Base-by-base conservation (phyloP, 2,797 vertebrate genomes). In the Ctenopoma multispine region DNA sequence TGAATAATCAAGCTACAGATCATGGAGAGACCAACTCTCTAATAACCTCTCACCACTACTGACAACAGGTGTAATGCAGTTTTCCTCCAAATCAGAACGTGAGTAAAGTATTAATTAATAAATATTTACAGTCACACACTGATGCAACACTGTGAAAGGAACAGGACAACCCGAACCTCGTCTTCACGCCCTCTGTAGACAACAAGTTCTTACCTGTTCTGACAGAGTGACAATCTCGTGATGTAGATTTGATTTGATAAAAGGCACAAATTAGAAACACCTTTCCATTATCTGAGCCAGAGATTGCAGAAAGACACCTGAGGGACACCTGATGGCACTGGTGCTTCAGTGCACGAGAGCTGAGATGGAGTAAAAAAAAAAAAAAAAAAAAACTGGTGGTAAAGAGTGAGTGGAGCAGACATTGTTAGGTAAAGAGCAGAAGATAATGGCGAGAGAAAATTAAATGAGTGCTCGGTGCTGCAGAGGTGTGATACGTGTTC, bases 231-330 rank as follows among this genome's bases (percentile, higher is more conserved):
- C 60, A 64, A 65, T 48, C 23, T 17, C 8, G 7, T 41, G 13
- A 53, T 63, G n/a, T 55, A 27, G 51, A 54, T 48, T 67, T 2
- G 50, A 1, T 77, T 48, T 58, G 46, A 24, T 14, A 27, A 73
- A 61, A 51, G 44, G 50, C n/a, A 46, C 17, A 77, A 64, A 77
- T 57, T 48, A 72, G 61, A 15, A 69, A 13, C 38, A 69, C 21
- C 1, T 49, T 23, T 63, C 63, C 47, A 73, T 82, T 72, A 68
- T 64, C 17, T 18, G 15, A 69, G 38, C 50, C 21, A 56, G 21
- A 24, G 12, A 55, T 55, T 27, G 14, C 44, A 61, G n/a, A n/a
- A n/a, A n/a, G n/a, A n/a, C n/a, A n/a, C n/a, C n/a, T n/a, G n/a
- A n/a, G n/a, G n/a, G 63, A 61, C 64, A 60, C 24, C 18, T 36